These are phyloP conservation scores for Anseranas semipalmata DNA, from an alignment of 2,113 vertebrate genomes.

Conservation along the genomic window DNA sequence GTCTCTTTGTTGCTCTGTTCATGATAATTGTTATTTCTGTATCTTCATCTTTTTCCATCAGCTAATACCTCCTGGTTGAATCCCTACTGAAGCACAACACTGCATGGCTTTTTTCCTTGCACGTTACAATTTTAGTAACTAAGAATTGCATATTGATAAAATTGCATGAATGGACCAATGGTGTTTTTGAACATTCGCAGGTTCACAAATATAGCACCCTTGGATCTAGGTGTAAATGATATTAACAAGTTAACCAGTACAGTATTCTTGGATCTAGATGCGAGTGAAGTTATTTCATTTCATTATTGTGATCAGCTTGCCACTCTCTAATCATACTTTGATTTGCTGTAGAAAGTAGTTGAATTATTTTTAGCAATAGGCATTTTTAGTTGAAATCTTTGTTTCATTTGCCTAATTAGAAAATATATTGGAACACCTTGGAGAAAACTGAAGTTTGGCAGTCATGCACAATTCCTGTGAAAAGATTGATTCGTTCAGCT, in stretches of 20 bases:
- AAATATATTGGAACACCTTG: not conserved
- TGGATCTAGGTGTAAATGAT: not conserved
- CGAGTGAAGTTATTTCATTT: not conserved
- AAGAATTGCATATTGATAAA: not conserved
- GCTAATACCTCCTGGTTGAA: not conserved
- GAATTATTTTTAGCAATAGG: not conserved
- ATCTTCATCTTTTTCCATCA: not conserved
- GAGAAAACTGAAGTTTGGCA: not conserved
- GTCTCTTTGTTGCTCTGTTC: not conserved
- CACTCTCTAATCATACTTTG: not conserved
- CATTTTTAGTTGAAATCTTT: not conserved
- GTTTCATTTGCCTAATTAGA: not conserved
- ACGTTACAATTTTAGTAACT: not conserved
- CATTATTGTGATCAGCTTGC: not conserved
- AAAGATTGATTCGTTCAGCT: not conserved
- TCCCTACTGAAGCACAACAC: not conserved
- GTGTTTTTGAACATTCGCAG: not conserved
- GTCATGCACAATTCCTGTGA: not conserved
- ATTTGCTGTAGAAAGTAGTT: not conserved
- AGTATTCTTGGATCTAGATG: not conserved
- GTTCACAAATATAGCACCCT: rapidly evolving
- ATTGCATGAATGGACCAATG: rapidly evolving
- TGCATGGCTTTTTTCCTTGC: not conserved
- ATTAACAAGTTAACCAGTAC: not conserved
- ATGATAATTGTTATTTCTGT: not conserved